These are phyloP conservation scores for Pomatostomus ruficeps DNA, from an alignment of 2,113 vertebrate species.

Conservation along the genomic window DNA sequence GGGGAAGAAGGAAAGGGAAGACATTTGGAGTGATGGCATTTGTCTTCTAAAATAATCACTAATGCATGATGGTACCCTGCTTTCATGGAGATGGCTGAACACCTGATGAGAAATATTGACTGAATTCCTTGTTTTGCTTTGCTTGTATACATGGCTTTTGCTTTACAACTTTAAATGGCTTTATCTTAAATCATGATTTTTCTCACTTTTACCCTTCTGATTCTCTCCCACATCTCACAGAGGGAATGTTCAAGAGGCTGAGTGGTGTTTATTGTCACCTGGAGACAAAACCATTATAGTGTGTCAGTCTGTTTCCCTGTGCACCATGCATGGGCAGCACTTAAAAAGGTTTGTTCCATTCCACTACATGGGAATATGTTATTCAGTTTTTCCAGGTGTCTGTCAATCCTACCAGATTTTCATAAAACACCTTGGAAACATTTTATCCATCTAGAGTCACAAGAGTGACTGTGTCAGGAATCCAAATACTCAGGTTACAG, in stretches of 20 bases:
- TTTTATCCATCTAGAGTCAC: neutral
- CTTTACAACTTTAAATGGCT: neutral
- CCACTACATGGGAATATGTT: neutral
- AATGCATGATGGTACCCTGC: fast-evolving
- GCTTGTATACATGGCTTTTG: neutral
- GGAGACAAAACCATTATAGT: neutral
- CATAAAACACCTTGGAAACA: neutral
- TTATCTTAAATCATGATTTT: neutral
- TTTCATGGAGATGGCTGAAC: neutral
- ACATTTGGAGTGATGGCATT: fast-evolving
- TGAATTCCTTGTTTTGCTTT: neutral
- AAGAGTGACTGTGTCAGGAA: neutral
- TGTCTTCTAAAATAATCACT: neutral
- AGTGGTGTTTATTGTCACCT: neutral
- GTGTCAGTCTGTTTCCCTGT: neutral
- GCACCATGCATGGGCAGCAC: neutral
- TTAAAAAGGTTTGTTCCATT: neutral
- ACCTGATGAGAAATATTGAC: neutral
- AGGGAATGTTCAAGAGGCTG: neutral
- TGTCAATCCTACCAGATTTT: neutral
- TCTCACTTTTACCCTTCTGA: neutral
- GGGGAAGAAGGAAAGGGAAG: neutral
- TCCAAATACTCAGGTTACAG: neutral
- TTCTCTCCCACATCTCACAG: neutral
- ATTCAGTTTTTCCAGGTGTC: neutral